Base-by-base conservation (phyloP, 2,113 vertebrate genomes). In the Raja brachyura region DNA sequence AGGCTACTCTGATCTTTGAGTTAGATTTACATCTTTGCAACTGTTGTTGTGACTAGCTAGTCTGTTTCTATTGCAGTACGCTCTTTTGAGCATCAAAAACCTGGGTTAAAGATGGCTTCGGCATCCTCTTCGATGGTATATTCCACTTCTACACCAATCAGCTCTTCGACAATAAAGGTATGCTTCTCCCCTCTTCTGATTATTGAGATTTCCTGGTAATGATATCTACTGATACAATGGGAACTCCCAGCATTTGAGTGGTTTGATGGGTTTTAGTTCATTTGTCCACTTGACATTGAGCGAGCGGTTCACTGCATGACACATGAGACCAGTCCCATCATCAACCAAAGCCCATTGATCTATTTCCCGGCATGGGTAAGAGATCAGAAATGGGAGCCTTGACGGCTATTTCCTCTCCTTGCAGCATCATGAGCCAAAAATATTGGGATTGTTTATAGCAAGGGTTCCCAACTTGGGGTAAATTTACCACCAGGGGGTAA, bases 1-100 rank as follows among this genome's bases (percentile, higher is more conserved):
- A 0, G 4, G 22, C 5, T 31, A 0, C 13, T 88, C 63, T 63
- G 18, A 88, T 5, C n/a, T 88, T 88, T 88, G 18, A 73, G 90
- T 20, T 31, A 63, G 59, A 33, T 56, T 7, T 31, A 5, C 13
- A 88, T 0, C 68, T 54, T 0, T 28, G 33, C 7, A 92, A 28
- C 10, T 92, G 31, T 68, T 68, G 88, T 20, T 31, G 70, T 74
- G 48, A 25, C 66, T 70, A 73, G 73, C 88, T 48, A 66, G 61
- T 92, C 18, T 92, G 18, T 73, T 92, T 92, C 39, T 92, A 92
- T 92, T 92, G 90, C 68, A 74, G 90, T 28, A 25, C 33, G 73
- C 31, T 90, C 63, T 73, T 22, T 33, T 92, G 11, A 54, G 31
- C 33, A 13, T 16, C 6, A 73, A 92, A 22, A 73, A 54, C 33